Evolutionary conservation across 2,797 vertebrate genomes (phyloP), one percentile per base, ranked within the genome.

Genomic region (Psittacula echo): DNA sequence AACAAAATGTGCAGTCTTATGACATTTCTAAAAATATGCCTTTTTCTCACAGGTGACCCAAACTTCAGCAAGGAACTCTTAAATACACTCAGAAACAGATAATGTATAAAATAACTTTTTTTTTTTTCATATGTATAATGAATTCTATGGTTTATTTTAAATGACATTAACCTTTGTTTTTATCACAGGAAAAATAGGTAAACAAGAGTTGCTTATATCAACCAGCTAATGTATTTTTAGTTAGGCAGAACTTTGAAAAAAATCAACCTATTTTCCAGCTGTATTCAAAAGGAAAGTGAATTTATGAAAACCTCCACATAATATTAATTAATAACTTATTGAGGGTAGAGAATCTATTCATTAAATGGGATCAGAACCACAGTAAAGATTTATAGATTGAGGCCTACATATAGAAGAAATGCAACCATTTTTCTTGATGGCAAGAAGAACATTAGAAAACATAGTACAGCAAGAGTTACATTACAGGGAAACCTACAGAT

Each of bases 401-500:
- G 56, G 39, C 53, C 24, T 47, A 95, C 80, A 78, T 79, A 89
- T 2, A 93, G 64, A 82, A 67, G 83, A 96, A 97, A 96, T 62
- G 13, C 12, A 92, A 62, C 18, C 26, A 44, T 95, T 97, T 95
- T 92, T 96, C 78, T 85, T 93, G 72, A 93, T 62, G 75, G 37
- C 53, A 85, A 89, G 84, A 85, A 91, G 87, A 95, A 74, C 60
- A 93, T 95, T 87, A 94, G 41, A 60, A 94, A 96, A 85, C 65
- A 60, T 22, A 81, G 61, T 37, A 81, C 4, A 77, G 56, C 73
- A 95, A 89, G 48, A 97, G 24, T 67, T 85, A 85, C 13, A 4
- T 67, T 37, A 85, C 37, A 74, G 27, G 48, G 56, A 84, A 88
- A 65, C 61, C 86, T 92, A 47, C 17, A 61, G 80, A 93, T 81